A percentile compares a stretch with the other conserved stretches of the same genome.
Conservation (phyloP, 2,113 vertebrate species). For the Lycocorax pyrrhopterus region DNA sequence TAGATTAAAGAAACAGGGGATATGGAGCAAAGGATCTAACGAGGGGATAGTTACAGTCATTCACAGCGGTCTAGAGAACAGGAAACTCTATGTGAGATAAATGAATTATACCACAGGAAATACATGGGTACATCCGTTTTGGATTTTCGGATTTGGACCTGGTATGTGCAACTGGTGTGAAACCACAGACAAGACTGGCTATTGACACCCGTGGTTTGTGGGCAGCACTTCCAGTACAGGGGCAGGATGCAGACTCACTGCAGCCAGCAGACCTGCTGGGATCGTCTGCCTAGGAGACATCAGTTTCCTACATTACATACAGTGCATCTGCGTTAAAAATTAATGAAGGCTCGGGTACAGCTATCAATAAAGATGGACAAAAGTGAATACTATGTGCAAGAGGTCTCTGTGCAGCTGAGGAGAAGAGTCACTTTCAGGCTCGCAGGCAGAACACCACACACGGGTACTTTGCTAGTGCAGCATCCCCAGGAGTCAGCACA, state of each 20-base stretch:
- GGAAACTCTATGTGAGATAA: not conserved
- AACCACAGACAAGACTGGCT: slow-evolving; percentile 6
- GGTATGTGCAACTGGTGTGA: not conserved
- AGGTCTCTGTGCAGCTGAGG: not conserved
- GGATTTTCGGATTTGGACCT: not conserved
- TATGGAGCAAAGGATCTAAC: not conserved
- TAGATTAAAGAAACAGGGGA: not conserved
- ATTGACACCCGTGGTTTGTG: not conserved
- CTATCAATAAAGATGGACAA: not conserved
- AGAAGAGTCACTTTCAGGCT: not conserved
- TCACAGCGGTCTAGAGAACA: not conserved
- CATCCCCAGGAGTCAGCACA: not conserved
- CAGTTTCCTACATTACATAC: not conserved
- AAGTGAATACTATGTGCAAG: not conserved
- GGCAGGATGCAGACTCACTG: slow-evolving; percentile 14
- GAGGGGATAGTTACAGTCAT: not conserved
- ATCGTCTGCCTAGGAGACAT: not conserved
- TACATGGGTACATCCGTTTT: not conserved
- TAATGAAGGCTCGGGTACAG: not conserved
- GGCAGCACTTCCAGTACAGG: not conserved
- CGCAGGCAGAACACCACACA: not conserved
- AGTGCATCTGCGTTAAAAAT: not conserved
- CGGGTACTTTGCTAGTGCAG: not conserved
- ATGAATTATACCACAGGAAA: not conserved
- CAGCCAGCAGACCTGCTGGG: not conserved